These are phyloP conservation scores for Sclerurus mexicanus DNA, from an alignment of 2,113 vertebrate genomes.

Conservation along the genomic window DNA sequence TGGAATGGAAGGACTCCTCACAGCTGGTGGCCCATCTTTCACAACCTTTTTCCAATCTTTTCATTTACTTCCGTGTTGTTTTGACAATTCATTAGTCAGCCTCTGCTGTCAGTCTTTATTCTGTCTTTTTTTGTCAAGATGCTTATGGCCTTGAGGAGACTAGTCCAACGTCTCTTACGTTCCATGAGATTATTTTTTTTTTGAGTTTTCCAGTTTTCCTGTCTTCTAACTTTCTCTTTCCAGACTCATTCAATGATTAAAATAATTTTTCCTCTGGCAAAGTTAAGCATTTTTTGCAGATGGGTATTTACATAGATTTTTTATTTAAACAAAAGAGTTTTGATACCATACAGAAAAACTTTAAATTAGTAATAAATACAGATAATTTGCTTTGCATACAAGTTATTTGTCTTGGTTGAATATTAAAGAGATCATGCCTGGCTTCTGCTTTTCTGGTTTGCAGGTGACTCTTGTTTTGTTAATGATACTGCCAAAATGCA, in stretches of 20 bases:
- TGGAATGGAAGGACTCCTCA: background rate
- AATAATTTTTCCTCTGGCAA: background rate
- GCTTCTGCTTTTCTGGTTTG: background rate
- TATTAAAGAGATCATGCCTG: background rate
- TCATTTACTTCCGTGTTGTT: background rate
- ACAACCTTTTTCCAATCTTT: background rate
- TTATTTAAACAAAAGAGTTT: background rate
- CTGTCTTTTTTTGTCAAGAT: background rate
- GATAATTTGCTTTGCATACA: background rate
- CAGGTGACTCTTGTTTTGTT: background rate
- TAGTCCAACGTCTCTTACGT: background rate
- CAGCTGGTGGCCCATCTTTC: background rate
- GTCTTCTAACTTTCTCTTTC: background rate
- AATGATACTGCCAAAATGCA: background rate
- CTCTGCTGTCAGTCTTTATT: background rate
- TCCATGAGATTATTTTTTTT: background rate
- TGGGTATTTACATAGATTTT: background rate
- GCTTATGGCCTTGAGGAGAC: background rate
- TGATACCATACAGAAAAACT: background rate
- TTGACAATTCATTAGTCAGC: background rate
- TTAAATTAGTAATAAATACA: background rate
- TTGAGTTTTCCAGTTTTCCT: background rate
- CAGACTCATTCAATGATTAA: background rate
- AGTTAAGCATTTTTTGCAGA: background rate
- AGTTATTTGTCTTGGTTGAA: background rate